Base-by-base conservation (phyloP, 2,113 vertebrate species). In the Sula dactylatra region DNA sequence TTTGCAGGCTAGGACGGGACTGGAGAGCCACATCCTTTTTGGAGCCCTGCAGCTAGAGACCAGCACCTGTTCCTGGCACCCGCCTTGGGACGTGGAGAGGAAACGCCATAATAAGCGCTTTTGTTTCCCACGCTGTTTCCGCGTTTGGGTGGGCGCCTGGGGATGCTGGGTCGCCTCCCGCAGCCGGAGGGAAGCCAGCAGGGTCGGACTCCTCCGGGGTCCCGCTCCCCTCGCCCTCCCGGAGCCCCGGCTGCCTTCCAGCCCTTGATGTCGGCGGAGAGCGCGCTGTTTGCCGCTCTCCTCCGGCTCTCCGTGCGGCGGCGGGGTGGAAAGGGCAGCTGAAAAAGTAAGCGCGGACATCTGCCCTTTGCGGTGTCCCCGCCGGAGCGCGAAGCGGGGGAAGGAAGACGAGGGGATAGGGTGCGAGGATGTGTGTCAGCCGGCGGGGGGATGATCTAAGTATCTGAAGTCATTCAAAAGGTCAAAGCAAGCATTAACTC, bases 301-400 rank as follows among this genome's bases (percentile, higher is more conserved):
- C 36, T 2, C 56, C 22, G 26, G 0, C 22, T 29, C 26, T 22
- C 1, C 0, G 0, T 59, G n/a, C 56, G 55, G 5, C 0, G 58
- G 31, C 3, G 9, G 16, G 34, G 54, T 3, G 58, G 36, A 27
- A 24, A 47, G 27, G 47, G n/a, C 13, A 27, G n/a, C 36, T 6
- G 62, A 50, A 55, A 7, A 49, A 73, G 86, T 13, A 59, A 16
- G 52, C 0, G 24, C 32, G 4, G 79, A 10, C 85, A 49, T 54
- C 66, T 44, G 81, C 58, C 52, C 83, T 70, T 19, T 10, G 72
- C 2, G 50, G 18, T 38, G 72, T 55, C 77, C 40, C 58, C 1
- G 45, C 1, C 1, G 22, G n/a, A 59, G 50, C 56, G 22, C 26
- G 20, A 25, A 1, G 67, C 14, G 2, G 11, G 42, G 64, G 42